These are phyloP conservation scores for Stercorarius parasiticus DNA, from an alignment of 2,113 vertebrate genomes.

Conservation along the genomic window DNA sequence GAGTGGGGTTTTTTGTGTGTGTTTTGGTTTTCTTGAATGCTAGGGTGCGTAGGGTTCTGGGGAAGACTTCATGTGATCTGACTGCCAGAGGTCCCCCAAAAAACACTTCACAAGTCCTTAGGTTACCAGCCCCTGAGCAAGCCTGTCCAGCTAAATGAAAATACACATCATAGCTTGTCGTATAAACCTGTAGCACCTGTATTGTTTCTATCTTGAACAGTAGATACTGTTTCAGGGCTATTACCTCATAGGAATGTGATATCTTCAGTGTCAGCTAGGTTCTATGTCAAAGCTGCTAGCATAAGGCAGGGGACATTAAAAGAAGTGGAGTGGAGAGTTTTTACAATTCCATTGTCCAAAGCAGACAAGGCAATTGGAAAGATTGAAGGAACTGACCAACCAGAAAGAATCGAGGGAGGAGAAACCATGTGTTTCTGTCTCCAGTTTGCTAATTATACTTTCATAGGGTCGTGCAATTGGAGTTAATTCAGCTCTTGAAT, in stretches of 20 bases:
- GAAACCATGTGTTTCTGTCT: not conserved
- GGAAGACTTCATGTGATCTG: not conserved
- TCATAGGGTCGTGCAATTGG: not conserved
- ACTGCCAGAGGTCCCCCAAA: not conserved
- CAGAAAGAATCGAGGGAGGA: not conserved
- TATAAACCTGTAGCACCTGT: not conserved
- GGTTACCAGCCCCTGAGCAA: not conserved
- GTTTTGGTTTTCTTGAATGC: not conserved
- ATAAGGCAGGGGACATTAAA: not conserved
- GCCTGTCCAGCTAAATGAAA: not conserved
- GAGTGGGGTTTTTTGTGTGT: not conserved
- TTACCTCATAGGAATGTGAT: not conserved
- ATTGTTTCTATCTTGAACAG: not conserved
- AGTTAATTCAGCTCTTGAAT: not conserved
- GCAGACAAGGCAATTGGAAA: not conserved
- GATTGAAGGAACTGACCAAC: not conserved
- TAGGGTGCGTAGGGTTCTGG: not conserved
- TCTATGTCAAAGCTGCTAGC: not conserved
- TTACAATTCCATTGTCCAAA: not conserved
- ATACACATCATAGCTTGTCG: not conserved
- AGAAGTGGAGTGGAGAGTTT: not conserved
- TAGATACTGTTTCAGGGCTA: not conserved
- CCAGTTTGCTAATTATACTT: not conserved
- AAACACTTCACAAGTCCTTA: not conserved
- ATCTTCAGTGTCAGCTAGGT: not conserved